Base-by-base conservation (phyloP, 2,888 invertebrate species). In the Ernsta delagoae region DNA sequence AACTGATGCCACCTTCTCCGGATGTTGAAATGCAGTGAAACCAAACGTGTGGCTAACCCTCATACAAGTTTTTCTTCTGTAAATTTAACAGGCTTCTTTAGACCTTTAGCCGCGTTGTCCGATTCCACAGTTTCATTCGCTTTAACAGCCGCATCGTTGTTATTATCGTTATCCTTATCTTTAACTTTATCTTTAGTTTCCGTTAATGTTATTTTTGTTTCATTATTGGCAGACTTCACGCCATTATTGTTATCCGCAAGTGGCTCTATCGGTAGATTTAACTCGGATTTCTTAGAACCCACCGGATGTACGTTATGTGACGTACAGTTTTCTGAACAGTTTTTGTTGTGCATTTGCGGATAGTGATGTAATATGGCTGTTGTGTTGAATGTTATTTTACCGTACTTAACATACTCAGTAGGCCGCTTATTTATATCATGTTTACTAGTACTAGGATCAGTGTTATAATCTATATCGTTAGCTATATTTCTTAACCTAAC, bases 51-150 rank as follows among this genome's bases (percentile, higher is more conserved):
- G 83, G 84, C 84, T 83, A 82, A 87, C 78, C 82, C 84, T 92
- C 89, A 93, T 88, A 93, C 92, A 77, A 93, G 90, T 70, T 93
- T 93, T 75, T 93, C 93, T 82, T 93, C 92, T 43, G 90, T 83
- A 74, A 93, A 92, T 74, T 90, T 92, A 5, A 88, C 84, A 45
- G 90, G 86, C 69, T 88, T 84, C 73, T 85, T 86, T 60, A 85
- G 76, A 31, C 53, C 31, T 72, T 87, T 86, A 66, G 80, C 77
- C 73, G 76, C 80, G 71, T 75, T 83, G 74, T 76, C 78, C 4
- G 73, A 79, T 79, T 62, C 72, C 16, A 66, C 81, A 78, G 71
- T 41, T 9, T 56, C 45, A 57, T 82, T 82, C 4, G 73, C 72
- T 73, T 80, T 84, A 48, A 73, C 75, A 57, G 73, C 64, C 63